A percentile compares a stretch with the other conserved stretches of the same genome.
Conservation (phyloP, 1,140 invertebrate genomes). For the Zaprionus camerounensis region DNA sequence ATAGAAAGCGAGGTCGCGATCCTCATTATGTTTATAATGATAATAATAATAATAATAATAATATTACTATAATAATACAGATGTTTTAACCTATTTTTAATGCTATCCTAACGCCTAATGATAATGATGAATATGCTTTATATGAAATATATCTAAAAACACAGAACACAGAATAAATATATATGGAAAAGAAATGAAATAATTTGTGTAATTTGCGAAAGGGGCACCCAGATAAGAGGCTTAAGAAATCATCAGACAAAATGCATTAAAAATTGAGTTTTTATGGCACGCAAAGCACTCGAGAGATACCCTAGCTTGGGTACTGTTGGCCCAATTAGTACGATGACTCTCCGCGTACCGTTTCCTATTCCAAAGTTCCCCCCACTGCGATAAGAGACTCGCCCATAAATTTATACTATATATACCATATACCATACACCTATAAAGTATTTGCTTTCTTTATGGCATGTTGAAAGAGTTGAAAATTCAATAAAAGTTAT, state of each 20-base stretch:
- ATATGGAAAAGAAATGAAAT: conserved; percentile 36
- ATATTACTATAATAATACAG: conserved; percentile 28
- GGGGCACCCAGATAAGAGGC: conserved; percentile 29
- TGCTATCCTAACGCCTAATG: conserved; percentile 33
- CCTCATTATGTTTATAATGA: conserved; percentile 11
- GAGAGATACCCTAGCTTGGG: conserved; percentile 8
- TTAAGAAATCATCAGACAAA: conserved; percentile 46
- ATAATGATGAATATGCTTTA: conserved; percentile 73
- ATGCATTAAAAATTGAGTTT: conserved; percentile 36
- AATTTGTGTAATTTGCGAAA: not conserved
- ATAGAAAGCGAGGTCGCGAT: conserved; percentile 1
- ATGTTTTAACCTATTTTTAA: conserved; percentile 48
- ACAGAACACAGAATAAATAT: conserved; percentile 20
- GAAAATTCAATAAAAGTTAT: conserved; percentile 14
- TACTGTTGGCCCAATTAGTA: conserved; percentile 27
- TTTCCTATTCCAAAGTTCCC: conserved; percentile 45
- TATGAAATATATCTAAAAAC: conserved; percentile 39
- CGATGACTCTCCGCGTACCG: conserved; percentile 25
- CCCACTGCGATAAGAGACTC: conserved; percentile 22
- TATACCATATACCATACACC: not conserved
- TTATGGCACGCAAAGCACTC: conserved; percentile 15
- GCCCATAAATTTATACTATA: conserved; percentile 17
- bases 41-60: conserved; percentile 26
- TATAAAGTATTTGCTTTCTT: conserved; percentile 3
- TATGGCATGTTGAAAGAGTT: conserved; percentile 10